phyloP scores from a whole-genome alignment of 2,888 invertebrate genomes.

The Mylabris sibirica region DNA sequence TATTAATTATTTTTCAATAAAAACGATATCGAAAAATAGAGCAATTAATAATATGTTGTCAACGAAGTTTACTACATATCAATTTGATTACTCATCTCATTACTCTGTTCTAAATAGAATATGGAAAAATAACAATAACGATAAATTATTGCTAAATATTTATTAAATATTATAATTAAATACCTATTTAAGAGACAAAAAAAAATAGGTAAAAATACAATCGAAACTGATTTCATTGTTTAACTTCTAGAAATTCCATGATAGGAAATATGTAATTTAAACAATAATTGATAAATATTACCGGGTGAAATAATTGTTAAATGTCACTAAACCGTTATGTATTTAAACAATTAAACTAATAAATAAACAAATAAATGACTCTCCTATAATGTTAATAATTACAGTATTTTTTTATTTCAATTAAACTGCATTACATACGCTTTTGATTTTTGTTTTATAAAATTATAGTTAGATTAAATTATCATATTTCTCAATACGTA shows the following conservation, averaged over 20 bases:
- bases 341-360: no score
- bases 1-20: neutral
- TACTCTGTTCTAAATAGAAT: neutral
- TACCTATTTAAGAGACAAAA: neutral
- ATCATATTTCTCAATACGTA: no score
- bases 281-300: neutral
- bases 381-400: no score
- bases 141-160: conserved; percentile 8
- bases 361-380: no score
- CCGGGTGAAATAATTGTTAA: no score
- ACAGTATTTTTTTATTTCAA: no score
- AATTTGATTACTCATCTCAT: neutral
- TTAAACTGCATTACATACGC: no score
- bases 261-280: neutral
- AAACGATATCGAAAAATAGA: neutral
- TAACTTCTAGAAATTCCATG: neutral
- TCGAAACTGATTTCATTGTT: no score
- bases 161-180: neutral
- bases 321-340: no score
- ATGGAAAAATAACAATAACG: neutral
- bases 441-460: no score
- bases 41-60: neutral
- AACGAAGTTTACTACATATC: neutral
- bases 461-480: no score
- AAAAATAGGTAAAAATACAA: no score